Conservation (phyloP, 64 coral and sea anemone genomes). For the Acropora tenuis region DNA sequence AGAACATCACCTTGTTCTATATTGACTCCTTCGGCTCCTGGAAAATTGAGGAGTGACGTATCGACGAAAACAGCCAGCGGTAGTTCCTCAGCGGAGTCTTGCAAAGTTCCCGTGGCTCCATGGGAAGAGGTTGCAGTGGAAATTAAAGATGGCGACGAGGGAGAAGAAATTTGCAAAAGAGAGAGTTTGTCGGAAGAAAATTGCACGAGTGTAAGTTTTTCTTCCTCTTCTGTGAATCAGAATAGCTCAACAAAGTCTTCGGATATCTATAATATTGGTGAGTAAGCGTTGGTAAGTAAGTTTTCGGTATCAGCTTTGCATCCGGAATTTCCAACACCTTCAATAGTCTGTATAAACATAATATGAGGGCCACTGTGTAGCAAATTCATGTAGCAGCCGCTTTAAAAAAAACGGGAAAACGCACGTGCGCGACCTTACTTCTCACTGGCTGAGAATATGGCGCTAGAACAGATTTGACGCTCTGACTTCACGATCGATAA, state of each 20-base stretch:
- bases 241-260: neutral
- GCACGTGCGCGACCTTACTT: too few species aligned
- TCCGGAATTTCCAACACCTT: too few species aligned
- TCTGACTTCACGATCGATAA: too few species aligned
- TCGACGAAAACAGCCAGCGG: neutral
- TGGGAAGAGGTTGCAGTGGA: neutral
- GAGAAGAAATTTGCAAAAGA: neutral
- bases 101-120: conserved; percentile 12
- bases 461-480: too few species aligned
- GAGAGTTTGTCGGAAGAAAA: neutral
- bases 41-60: neutral
- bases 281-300: neutral
- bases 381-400: too few species aligned
- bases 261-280: neutral
- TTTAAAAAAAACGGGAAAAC: too few species aligned
- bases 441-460: too few species aligned
- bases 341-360: too few species aligned
- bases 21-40: neutral
- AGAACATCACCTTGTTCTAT: neutral
- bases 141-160: neutral
- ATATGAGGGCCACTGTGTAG: too few species aligned
- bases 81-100: conserved; percentile 6
- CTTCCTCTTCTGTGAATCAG: neutral
- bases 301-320: too few species aligned
- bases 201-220: too few species aligned